These are phyloP conservation scores for Bungarus multicinctus DNA, from an alignment of 2,113 vertebrate species.

Conservation along the genomic window DNA sequence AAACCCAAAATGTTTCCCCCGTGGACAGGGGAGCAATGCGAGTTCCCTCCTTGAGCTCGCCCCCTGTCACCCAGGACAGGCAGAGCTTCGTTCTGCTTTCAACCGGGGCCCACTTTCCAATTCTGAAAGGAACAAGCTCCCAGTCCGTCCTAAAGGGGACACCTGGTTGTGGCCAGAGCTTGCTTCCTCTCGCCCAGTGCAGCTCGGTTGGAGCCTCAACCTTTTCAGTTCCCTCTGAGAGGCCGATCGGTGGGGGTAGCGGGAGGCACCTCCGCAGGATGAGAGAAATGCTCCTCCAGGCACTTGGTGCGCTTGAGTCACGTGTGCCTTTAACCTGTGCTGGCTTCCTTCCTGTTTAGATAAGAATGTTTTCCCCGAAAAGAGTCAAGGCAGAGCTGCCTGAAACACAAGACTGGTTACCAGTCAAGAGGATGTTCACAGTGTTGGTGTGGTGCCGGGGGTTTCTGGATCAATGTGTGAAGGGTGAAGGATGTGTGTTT, in stretches of 20 bases:
- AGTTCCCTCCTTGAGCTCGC: not conserved
- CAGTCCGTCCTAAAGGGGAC: not conserved
- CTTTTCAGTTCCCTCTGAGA: not conserved
- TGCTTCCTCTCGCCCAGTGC: not conserved
- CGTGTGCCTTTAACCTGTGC: not conserved
- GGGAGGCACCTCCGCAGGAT: not conserved
- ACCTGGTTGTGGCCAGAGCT: not conserved
- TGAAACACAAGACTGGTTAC: not conserved
- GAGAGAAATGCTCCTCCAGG: not conserved
- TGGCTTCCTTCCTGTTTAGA: not conserved
- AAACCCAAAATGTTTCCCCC: not conserved
- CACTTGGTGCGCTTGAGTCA: not conserved
- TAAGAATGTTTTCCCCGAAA: not conserved
- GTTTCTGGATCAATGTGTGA: too few species aligned
- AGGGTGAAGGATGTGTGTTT: too few species aligned
- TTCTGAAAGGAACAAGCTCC: not conserved
- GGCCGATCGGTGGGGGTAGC: not conserved
- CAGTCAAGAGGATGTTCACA: not conserved
- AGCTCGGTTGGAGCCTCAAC: not conserved
- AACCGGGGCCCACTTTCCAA: not conserved
- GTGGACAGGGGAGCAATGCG: not conserved
- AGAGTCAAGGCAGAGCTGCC: not conserved
- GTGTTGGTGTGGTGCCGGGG: too few species aligned
- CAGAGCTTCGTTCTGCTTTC: not conserved
- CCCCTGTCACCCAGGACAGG: not conserved